Evolutionary conservation across 2,888 invertebrate genomes (phyloP), one percentile per base, ranked within the genome.

Genomic region (Ellobium chinense): DNA sequence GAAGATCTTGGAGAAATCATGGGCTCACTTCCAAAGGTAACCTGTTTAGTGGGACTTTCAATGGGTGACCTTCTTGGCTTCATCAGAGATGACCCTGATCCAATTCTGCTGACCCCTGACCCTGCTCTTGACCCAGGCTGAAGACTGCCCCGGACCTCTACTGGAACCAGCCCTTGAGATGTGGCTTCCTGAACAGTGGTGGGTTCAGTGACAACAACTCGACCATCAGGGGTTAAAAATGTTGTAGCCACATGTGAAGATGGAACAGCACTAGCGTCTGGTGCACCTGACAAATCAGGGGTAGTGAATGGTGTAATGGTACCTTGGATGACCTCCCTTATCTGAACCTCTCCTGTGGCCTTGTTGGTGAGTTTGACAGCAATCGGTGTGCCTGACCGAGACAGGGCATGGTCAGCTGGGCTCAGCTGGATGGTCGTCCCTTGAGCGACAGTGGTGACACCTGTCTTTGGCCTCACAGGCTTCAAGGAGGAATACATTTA

Each of bases 191-290:
- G 31, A 2, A 66, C 24, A 0, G 36, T n/a, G 39, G 58, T 66
- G 46, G 80, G 80, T 24, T 74, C 80, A 0, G 78, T 78, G 14
- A 78, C 72, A 27, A 78, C 29, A 27, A 78, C 29, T 5, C 63
- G 31, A 18, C 78, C 78, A 54, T 78, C 72, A 21, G 78, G 78
- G 39, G 70, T 72, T 14, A 78, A 31, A 46, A 78, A 78, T 14
- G 78, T 78, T 21, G 31, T 39, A 1, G 27, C 21, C 1, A 46
- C 62, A 5, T 12, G 70, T 1, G 46, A 24, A 14, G n/a, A 21
- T 1, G 31, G n/a, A 12, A 36, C 36, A 9, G 12, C 18, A 7
- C 14, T 3, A n/a, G n/a, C 37, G n/a, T 31, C 66, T 12, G 70
- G 24, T 12, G 2, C 21, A 2, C 37, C 68, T 3, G 34, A 2